Evolutionary conservation across 2,888 invertebrate species (phyloP).

Genomic region (Drosophila vallismaia): DNA sequence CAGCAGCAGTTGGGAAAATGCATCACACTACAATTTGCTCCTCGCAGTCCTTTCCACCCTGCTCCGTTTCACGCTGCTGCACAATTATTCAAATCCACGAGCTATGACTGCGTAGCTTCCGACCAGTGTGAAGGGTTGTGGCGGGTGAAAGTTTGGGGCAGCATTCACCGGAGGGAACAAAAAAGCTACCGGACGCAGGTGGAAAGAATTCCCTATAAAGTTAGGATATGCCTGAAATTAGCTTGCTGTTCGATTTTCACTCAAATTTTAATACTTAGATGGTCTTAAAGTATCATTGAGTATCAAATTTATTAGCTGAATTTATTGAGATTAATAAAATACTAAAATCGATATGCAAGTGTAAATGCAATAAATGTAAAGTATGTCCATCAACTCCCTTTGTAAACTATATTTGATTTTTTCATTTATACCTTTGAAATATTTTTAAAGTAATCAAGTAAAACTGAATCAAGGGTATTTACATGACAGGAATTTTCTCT

Average conservation of each 20-base stretch:
- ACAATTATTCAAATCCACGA: slow-evolving; percentile 78
- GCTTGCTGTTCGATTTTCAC: no score
- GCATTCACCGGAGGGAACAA: slow-evolving; percentile 5
- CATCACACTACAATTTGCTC: slow-evolving; percentile 51
- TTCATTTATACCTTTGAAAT: no score
- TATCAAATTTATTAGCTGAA: no score
- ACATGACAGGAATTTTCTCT: not conserved
- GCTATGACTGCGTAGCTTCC: slow-evolving; percentile 59
- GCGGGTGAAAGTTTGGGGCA: slow-evolving; percentile 8
- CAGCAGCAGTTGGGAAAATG: slow-evolving; percentile 34
- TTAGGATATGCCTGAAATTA: no score
- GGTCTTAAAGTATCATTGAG: no score
- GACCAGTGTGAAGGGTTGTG: not conserved
- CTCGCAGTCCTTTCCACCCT: not conserved
- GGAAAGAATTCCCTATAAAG: slow-evolving; percentile 4
- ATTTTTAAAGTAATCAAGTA: not conserved
- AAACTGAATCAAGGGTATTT: not conserved
- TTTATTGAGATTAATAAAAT: no score
- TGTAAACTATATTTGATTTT: no score
- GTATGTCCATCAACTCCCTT: no score
- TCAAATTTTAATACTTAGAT: no score
- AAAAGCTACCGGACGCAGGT: slow-evolving; percentile 15
- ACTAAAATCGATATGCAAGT: no score
- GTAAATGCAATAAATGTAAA: no score
- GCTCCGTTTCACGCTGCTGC: slow-evolving; percentile 70